A percentile compares a stretch with the other conserved stretches of the same genome.
Conservation (phyloP, 1,140 invertebrate species). For the Cydia amplana region DNA sequence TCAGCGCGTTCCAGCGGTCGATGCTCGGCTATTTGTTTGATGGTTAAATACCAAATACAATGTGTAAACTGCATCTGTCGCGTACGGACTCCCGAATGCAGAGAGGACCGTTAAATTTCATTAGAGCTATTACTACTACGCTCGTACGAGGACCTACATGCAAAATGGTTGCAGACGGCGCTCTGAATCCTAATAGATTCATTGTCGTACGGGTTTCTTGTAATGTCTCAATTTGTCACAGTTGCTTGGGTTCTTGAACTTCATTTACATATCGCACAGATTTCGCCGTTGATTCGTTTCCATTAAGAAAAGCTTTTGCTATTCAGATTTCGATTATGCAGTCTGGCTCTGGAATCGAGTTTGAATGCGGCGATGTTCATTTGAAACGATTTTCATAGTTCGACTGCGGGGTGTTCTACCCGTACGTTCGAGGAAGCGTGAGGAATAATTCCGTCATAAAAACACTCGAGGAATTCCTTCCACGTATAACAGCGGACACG, state of each 20-base stretch:
- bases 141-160: constrained; percentile 39
- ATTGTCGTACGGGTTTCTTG: constrained; percentile 48
- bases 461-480: constrained; percentile 42
- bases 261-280: constrained; percentile 33
- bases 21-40: background rate
- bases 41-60: constrained; percentile 21
- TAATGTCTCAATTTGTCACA: constrained; percentile 47
- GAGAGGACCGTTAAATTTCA: constrained; percentile 53
- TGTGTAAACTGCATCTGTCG: constrained; percentile 25
- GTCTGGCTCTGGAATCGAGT: background rate
- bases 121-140: constrained; percentile 48
- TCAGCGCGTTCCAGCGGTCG: constrained; percentile 1
- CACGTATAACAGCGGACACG: constrained; percentile 66
- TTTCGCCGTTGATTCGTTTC: constrained; percentile 16
- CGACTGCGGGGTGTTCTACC: constrained; percentile 20
- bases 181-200: constrained; percentile 62
- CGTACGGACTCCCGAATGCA: constrained; percentile 41
- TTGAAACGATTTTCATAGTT: constrained; percentile 28
- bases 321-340: constrained; percentile 25
- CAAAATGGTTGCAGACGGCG: constrained; percentile 44
- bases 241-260: constrained; percentile 39
- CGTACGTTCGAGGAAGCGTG: constrained; percentile 41
- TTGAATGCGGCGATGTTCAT: constrained; percentile 16
- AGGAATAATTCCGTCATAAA: constrained; percentile 31
- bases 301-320: constrained; percentile 13